These are phyloP conservation scores for Trididemnum clinides DNA, from an alignment of 23 tunicate species.

Conservation along the genomic window DNA sequence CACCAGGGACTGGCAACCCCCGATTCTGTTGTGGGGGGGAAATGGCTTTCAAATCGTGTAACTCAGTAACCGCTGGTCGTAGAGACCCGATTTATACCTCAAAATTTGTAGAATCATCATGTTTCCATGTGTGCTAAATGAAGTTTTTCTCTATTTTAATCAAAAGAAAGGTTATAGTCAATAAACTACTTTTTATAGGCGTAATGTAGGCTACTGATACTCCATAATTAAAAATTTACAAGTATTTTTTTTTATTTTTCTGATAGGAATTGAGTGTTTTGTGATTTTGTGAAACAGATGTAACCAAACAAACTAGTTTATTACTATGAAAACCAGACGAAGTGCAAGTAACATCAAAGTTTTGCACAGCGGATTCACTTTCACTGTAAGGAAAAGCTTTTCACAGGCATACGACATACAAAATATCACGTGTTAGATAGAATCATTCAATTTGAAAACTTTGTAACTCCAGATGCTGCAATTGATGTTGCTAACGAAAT, in stretches of 20 bases:
- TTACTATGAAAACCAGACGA: background rate
- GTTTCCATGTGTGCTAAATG: background rate
- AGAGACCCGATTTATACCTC: background rate
- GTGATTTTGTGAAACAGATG: background rate
- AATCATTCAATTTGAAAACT: constrained; percentile 6
- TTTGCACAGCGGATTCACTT: constrained; percentile 13
- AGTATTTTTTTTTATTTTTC: background rate
- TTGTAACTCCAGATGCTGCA: background rate
- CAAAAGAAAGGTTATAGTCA: background rate
- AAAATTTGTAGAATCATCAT: background rate
- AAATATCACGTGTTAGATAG: constrained; percentile 25
- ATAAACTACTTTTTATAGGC: background rate
- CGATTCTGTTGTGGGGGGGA: background rate
- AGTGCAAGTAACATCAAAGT: background rate
- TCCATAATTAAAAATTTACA: background rate
- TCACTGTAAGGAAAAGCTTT: background rate
- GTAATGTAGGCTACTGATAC: background rate
- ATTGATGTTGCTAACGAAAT: constrained; percentile 3
- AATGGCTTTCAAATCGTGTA: background rate
- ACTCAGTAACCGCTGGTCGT: background rate
- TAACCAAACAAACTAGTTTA: background rate
- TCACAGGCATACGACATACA: constrained; percentile 21
- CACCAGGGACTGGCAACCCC: background rate
- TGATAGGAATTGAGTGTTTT: background rate
- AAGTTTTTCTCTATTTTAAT: too few relatives aligned